Percentiles rank a stretch among this genome's conserved stretches.
These are phyloP conservation scores for Prosapia bicincta DNA, from an alignment of 2,888 invertebrate species.

Conservation along the genomic window DNA sequence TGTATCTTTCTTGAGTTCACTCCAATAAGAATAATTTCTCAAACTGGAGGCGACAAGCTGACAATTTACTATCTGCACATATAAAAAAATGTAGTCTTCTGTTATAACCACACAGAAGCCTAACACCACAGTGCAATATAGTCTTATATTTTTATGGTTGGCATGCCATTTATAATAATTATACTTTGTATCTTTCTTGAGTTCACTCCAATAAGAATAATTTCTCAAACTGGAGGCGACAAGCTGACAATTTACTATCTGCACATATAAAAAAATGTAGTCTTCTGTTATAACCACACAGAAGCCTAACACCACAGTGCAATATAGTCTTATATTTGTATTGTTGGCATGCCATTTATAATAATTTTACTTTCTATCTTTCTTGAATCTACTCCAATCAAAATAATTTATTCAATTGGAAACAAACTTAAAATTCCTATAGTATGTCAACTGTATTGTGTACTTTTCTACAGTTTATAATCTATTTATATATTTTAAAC, in stretches of 20 bases:
- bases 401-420: neutral
- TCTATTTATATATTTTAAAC: too few species aligned
- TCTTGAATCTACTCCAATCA: neutral
- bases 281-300: neutral
- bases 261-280: neutral
- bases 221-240: slow-evolving; percentile 44
- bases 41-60: slow-evolving; percentile 46
- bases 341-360: too few species aligned
- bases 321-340: neutral
- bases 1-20: slow-evolving; percentile 45
- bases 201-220: slow-evolving; percentile 48
- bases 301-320: too few species aligned
- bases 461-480: too few species aligned
- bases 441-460: too few species aligned
- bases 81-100: neutral
- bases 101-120: too few species aligned
- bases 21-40: slow-evolving; percentile 43
- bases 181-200: neutral
- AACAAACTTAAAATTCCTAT: too few species aligned
- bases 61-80: neutral
- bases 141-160: too few species aligned
- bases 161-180: neutral
- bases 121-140: neutral
- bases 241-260: slow-evolving; percentile 36
- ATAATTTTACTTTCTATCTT: neutral